Percentiles rank a stretch among this genome's conserved stretches.
Evolutionary conservation across 2,888 invertebrate genomes (phyloP).

Genomic region (Sinelater perroti): DNA sequence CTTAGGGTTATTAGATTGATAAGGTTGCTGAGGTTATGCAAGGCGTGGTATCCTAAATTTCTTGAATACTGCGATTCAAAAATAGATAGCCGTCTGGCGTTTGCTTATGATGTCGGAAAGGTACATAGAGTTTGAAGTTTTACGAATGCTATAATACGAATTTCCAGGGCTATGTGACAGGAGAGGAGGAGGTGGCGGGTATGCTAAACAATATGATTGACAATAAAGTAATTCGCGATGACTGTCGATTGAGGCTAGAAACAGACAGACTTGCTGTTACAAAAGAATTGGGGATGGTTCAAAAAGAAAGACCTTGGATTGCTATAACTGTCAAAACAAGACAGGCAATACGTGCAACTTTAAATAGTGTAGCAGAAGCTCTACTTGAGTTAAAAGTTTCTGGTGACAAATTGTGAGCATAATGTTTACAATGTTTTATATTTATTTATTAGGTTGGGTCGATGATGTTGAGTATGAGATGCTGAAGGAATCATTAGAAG

Average conservation of each 20-base stretch:
- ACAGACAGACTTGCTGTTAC: constrained; percentile 61
- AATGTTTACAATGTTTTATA: background rate
- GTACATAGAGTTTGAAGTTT: constrained; percentile 49
- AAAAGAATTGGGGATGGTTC: constrained; percentile 64
- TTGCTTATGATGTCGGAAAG: constrained; percentile 71
- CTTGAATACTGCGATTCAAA: constrained; percentile 65
- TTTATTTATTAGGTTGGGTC: constrained; percentile 61
- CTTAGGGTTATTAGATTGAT: constrained; percentile 59
- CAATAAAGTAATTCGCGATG: constrained; percentile 51
- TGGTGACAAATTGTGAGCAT: constrained; percentile 51
- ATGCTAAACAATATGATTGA: constrained; percentile 64
- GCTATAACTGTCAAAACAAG: constrained; percentile 72
- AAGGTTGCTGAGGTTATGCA: constrained; percentile 54
- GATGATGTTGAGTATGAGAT: constrained; percentile 67
- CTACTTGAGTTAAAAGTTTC: constrained; percentile 66
- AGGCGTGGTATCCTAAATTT: constrained; percentile 59
- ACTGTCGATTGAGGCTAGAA: constrained; percentile 37
- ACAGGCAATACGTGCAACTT: constrained; percentile 68
- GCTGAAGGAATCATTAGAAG: constrained; percentile 64
- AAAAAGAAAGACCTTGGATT: constrained; percentile 68
- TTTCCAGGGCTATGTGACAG: constrained; percentile 66
- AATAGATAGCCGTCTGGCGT: constrained; percentile 67
- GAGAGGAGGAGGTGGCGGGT: constrained; percentile 68
- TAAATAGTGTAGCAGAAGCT: constrained; percentile 67
- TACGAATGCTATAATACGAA: background rate